Conservation (phyloP, 2,113 vertebrate genomes). For the Saccopteryx bilineata region DNA sequence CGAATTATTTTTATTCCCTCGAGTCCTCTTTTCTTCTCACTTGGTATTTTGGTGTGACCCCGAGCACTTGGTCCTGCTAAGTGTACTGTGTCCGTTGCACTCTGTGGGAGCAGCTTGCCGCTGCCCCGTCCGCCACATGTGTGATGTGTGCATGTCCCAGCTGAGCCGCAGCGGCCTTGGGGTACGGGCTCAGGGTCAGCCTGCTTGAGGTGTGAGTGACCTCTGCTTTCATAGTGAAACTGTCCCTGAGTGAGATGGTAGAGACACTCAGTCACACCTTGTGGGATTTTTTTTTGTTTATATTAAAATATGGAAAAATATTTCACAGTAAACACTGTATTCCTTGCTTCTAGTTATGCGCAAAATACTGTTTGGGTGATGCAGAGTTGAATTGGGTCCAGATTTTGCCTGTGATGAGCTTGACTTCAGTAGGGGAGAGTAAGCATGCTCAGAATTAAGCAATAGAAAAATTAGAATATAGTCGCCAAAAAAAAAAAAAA, state of each 20-base stretch:
- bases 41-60: slow-evolving; percentile 10
- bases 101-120: background rate
- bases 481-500: background rate
- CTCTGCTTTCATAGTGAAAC: background rate
- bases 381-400: background rate
- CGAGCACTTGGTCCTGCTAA: slow-evolving; percentile 8
- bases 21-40: background rate
- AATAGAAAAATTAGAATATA: background rate
- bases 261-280: background rate
- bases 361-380: background rate
- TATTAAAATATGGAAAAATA: slow-evolving; percentile 22
- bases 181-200: background rate
- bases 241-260: background rate
- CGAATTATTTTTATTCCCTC: background rate
- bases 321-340: background rate
- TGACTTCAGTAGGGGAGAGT: background rate
- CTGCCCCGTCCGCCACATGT: background rate
- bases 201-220: background rate
- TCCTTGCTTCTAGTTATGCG: background rate
- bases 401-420: background rate
- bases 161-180: background rate
- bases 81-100: background rate
- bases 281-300: slow-evolving; percentile 38
- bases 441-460: background rate
- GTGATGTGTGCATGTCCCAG: background rate